Percentiles rank a stretch among this genome's conserved stretches.
phyloP scores from a whole-genome alignment of 2,113 vertebrate genomes.

The Dendrocopos noguchii region DNA sequence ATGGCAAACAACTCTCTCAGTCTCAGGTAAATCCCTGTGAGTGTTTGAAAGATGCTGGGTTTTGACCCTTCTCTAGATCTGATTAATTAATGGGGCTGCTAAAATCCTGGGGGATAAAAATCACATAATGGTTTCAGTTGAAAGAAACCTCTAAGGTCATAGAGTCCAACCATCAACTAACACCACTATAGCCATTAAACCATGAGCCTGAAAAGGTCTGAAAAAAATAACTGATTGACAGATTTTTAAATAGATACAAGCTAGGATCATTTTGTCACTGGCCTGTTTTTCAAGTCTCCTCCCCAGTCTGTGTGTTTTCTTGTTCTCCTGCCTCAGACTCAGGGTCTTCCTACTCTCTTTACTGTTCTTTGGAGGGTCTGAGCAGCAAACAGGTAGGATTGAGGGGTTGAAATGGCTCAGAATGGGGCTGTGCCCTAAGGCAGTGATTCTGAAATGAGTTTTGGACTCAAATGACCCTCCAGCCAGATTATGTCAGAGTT shows the following conservation, averaged over 20 bases:
- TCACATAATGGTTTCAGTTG: too few relatives aligned
- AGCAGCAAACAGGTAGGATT: neutral
- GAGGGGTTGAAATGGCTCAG: neutral
- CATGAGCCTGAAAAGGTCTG: neutral
- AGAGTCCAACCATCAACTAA: too few relatives aligned
- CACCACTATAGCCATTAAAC: too few relatives aligned
- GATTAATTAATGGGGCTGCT: neutral
- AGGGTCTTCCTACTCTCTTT: neutral
- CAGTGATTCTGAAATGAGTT: neutral
- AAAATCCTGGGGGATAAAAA: neutral
- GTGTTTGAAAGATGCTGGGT: neutral
- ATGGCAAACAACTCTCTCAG: too few relatives aligned
- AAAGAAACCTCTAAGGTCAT: too few relatives aligned
- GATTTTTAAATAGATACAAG: neutral
- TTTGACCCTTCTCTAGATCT: neutral
- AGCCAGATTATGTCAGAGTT: neutral
- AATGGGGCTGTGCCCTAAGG: neutral
- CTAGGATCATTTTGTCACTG: neutral
- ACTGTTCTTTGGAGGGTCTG: neutral
- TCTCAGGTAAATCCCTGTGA: neutral
- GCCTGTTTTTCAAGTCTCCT: neutral
- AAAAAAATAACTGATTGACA: neutral
- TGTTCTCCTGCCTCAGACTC: neutral
- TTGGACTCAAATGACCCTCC: neutral
- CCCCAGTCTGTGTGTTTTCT: neutral